Conservation (phyloP, 2,888 invertebrate genomes). For the Altica lythri region DNA sequence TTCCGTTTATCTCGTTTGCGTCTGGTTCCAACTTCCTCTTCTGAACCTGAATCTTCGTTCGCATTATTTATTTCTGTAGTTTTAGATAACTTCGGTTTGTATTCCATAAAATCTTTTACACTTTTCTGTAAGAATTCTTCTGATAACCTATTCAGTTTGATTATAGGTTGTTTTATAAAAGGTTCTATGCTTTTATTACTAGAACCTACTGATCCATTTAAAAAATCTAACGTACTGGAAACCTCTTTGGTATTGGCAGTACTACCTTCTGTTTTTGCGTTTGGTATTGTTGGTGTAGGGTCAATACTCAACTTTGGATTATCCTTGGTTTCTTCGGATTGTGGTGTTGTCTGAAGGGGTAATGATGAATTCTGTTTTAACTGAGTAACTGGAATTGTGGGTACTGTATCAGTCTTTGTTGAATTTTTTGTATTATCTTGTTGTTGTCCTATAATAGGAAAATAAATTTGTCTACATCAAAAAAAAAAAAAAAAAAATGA, state of each 20-base stretch:
- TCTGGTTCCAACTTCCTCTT: slow-evolving; percentile 14
- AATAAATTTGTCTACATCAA: too few relatives aligned
- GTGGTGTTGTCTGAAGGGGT: slow-evolving; percentile 17
- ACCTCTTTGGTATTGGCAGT: too few relatives aligned
- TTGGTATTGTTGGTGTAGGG: too few relatives aligned
- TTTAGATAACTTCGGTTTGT: slow-evolving; percentile 64
- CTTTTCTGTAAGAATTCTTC: slow-evolving; percentile 66
- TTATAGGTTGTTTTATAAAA: slow-evolving; percentile 63
- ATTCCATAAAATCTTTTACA: slow-evolving; percentile 67
- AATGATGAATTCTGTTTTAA: slow-evolving; percentile 15
- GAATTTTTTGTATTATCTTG: too few relatives aligned
- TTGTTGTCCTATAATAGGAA: slow-evolving; percentile 11
- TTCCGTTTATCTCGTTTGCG: slow-evolving; percentile 28
- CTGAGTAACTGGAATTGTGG: slow-evolving; percentile 20
- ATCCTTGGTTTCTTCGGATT: slow-evolving; percentile 12
- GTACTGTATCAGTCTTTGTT: slow-evolving; percentile 28
- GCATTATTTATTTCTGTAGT: slow-evolving; percentile 55
- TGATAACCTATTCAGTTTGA: slow-evolving; percentile 66
- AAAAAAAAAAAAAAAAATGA: too few relatives aligned
- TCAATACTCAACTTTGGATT: not conserved
- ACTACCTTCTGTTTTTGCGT: not conserved
- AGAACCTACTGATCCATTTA: too few relatives aligned
- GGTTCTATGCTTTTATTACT: too few relatives aligned
- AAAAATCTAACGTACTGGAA: too few relatives aligned
- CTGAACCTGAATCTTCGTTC: slow-evolving; percentile 38